Base-by-base conservation (phyloP, 2,888 invertebrate genomes). In the Lithophane socia region DNA sequence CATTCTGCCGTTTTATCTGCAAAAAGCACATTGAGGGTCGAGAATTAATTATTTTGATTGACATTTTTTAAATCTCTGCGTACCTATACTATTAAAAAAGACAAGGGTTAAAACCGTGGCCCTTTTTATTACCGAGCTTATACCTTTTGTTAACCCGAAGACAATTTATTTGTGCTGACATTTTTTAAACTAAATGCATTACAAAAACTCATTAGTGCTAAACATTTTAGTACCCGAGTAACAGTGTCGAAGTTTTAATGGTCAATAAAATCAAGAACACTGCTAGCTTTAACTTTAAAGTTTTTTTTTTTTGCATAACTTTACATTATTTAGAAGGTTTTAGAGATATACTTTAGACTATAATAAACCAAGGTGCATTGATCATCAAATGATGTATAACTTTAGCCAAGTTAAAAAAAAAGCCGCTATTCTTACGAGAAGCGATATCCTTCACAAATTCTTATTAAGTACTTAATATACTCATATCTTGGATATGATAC, bases 1-100 rank as follows among this genome's bases (percentile, higher is more conserved):
- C 94, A 75, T 97, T 97, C 64, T 97, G 95, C 74, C 97, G 97
- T 75, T 97, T 97, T 78, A 97, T 97, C 94, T 97, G 91, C 76
- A 93, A 93, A 73, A 82, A 77, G 60, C 63, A 80, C 54, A 58
- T 52, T 49, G 24, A 61, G 71, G 64, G 61, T 74, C 21, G 58
- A 64, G 44, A 81, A 78, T 80, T 73, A 70, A 77, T 86, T 85
- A 84, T 44, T 65, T 63, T 77, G 71, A 86, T 77, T 75, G 80
- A 63, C 82, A 79, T 81, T 77, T 80, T 80, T 79, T 66, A 47
- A 73, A 21, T 68, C 54, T 68, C 24, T 66, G 61, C 54, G 44
- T 81, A 56, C 56, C n/a, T 56, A 56, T 76, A 29, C 29, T 16
- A 49, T 67, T 61, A 61, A 72, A 68, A 63, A 54, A 52, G 66